Base-by-base conservation (phyloP, 2,113 vertebrate genomes). In the Alethe diademata region DNA sequence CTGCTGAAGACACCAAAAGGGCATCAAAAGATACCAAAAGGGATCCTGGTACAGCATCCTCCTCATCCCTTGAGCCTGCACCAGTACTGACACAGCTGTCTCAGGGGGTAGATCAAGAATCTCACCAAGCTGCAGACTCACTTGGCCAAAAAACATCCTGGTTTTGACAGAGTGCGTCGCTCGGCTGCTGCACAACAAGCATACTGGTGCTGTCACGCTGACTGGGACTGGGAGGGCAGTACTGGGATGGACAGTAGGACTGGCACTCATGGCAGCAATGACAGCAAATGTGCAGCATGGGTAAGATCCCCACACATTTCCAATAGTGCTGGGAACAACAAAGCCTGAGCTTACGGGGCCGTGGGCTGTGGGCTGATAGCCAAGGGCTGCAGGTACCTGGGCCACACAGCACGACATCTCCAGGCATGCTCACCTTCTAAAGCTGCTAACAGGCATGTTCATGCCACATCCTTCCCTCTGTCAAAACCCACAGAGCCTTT, bases 361-460 rank as follows among this genome's bases (percentile, higher is more conserved):
- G 4, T 58, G 62, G 72, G 50, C 58, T 58, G 35, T 40, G 73
- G 67, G 29, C 60, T 81, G 35, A 20, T 15, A 28, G 47, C 13
- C 43, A 54, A 45, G 20, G 11, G 43, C 19, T 78, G 47, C 33
- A 69, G 48, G 47, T 33, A 17, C 26, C 13, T 73, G 47, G 54
- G 15, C 29, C 1, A 0, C 12, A 22, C 28, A 45, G 50, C 26
- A 17, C 0, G 0, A 24, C n/a, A 42, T 47, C 64, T 53, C 42
- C 67, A 83, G 54, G 56, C n/a, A 18, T 1, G 1, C 25, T 76
- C 31, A 67, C 23, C 67, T 72, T 61, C 71, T 43, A 20, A 33
- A 72, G 19, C 50, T 45, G 51, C 60, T 10, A n/a, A 36, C 31
- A 29, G 12, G 12, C 0, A 0, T 20, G 28, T 4, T 69, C 38